Conservation (phyloP, 2,113 vertebrate genomes). For the Apodemus speciosus region DNA sequence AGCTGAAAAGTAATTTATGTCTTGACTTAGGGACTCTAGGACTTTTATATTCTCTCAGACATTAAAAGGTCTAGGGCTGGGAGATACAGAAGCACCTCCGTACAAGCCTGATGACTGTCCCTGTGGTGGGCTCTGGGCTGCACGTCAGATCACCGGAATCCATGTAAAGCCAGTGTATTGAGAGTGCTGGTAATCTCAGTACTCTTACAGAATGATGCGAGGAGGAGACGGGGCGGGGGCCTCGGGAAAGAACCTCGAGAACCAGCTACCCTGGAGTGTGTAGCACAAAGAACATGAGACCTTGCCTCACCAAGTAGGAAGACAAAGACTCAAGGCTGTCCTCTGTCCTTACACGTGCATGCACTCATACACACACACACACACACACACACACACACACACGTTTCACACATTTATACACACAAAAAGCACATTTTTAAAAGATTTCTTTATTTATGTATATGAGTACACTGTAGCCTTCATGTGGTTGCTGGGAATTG, state of each 20-base stretch:
- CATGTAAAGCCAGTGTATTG: too few species aligned
- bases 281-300: neutral
- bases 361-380: neutral
- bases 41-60: neutral
- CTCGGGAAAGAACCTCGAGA: neutral
- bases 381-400: neutral
- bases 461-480: too few species aligned
- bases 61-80: neutral
- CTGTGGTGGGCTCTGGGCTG: neutral
- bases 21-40: neutral
- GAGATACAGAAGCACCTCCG: too few species aligned
- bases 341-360: neutral
- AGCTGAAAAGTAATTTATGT: neutral
- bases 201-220: too few species aligned
- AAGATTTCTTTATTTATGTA: too few species aligned
- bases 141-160: too few species aligned
- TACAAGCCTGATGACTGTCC: neutral
- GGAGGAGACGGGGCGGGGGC: neutral
- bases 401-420: too few species aligned
- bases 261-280: too few species aligned
- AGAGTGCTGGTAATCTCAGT: too few species aligned
- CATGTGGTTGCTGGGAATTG: too few species aligned
- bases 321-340: neutral
- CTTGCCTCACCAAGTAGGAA: neutral
- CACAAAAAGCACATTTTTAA: too few species aligned